A percentile compares a stretch with the other conserved stretches of the same genome.
These are phyloP conservation scores for Salminus brasiliensis DNA, from an alignment of 2,113 vertebrate species.

Conservation along the genomic window DNA sequence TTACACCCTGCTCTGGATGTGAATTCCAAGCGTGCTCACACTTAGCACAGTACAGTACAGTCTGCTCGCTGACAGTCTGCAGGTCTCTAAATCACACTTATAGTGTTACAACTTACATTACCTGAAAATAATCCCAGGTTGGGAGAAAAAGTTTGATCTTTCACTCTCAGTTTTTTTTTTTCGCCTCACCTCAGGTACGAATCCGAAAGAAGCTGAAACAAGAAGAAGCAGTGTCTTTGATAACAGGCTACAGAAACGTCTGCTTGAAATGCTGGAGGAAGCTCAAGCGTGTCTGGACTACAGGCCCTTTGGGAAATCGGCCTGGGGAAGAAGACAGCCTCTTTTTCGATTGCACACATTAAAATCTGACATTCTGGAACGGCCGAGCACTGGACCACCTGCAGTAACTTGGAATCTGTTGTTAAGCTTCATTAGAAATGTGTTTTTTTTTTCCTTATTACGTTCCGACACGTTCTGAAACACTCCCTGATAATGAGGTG, in stretches of 20 bases:
- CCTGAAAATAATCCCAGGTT: constrained; percentile 15
- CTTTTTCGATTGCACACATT: constrained; percentile 59
- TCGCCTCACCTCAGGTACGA: constrained; percentile 20
- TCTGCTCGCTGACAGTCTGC: constrained; percentile 25
- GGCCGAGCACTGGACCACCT: constrained; percentile 64
- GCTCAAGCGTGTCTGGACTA: constrained; percentile 71
- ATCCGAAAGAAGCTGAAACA: constrained; percentile 17
- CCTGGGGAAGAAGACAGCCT: constrained; percentile 64
- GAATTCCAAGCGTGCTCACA: constrained; percentile 24
- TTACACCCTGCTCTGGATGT: constrained; percentile 18
- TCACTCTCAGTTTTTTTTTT: neutral
- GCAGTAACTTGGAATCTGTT: constrained; percentile 64
- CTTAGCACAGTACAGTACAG: neutral
- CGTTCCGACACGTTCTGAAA: neutral
- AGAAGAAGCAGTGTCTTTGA: constrained; percentile 37
- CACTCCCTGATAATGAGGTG: constrained; percentile 64
- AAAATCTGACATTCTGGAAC: constrained; percentile 73
- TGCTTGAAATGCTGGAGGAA: constrained; percentile 69
- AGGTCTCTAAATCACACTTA: constrained; percentile 2
- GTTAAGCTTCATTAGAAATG: constrained; percentile 61
- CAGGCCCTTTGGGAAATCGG: constrained; percentile 75
- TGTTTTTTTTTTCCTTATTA: constrained; percentile 64
- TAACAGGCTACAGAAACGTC: constrained; percentile 36
- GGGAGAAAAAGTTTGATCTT: neutral
- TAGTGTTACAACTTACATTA: constrained; percentile 22